Percentiles rank a stretch among this genome's conserved stretches.
Conservation (phyloP, 2,888 invertebrate species). For the Lepetodrilus schrolli region DNA sequence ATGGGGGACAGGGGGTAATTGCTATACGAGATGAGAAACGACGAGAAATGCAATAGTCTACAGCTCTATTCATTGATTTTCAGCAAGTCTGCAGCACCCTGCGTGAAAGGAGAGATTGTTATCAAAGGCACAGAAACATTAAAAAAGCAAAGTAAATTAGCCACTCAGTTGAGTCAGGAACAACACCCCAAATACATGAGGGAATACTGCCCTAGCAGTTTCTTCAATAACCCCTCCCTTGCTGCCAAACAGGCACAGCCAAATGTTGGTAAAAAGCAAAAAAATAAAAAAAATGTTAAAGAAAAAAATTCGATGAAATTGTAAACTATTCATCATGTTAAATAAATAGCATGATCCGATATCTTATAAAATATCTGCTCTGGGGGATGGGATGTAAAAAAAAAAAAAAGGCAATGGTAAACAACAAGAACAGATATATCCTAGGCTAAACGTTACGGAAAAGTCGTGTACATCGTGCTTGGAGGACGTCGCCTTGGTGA, state of each 20-base stretch:
- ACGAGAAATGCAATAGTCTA: too few relatives aligned
- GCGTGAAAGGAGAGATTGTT: too few relatives aligned
- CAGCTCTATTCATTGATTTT: too few relatives aligned
- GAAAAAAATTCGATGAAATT: neutral
- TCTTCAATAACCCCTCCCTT: too few relatives aligned
- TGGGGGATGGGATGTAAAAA: neutral
- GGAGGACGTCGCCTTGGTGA: slow-evolving; percentile 98
- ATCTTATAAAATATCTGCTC: neutral
- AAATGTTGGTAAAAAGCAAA: neutral
- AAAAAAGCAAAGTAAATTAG: slow-evolving; percentile 4
- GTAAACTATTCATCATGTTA: neutral
- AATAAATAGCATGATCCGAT: neutral
- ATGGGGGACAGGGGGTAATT: too few relatives aligned
- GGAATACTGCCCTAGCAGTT: neutral
- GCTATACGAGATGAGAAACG: too few relatives aligned
- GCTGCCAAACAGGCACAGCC: too few relatives aligned
- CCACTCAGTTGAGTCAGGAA: neutral
- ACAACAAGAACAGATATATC: slow-evolving; percentile 33
- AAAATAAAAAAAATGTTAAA: neutral
- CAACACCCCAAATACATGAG: slow-evolving; percentile 23
- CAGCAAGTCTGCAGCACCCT: slow-evolving; percentile 26
- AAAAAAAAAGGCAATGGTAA: slow-evolving; percentile 19
- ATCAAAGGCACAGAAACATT: too few relatives aligned
- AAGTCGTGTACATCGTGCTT: slow-evolving; percentile 88
- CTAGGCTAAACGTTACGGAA: slow-evolving; percentile 58